Base-by-base conservation (phyloP, 2,888 invertebrate species). In the Sinhomidia bicolor region DNA sequence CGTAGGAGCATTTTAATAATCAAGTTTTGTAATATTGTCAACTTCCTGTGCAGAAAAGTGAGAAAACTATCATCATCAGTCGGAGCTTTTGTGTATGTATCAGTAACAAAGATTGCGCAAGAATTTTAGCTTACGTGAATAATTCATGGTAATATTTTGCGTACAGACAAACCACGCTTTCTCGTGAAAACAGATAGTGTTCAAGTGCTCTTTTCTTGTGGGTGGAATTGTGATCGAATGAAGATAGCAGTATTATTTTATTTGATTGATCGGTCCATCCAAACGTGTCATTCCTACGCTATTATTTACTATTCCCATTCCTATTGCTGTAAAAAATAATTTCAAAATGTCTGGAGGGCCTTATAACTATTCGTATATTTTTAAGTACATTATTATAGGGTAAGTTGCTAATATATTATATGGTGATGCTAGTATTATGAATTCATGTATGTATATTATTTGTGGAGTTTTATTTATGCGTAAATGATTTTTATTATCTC, bases 331-430 rank as follows among this genome's bases (percentile, higher is more conserved):
- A 68, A 4, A 29, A 36, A 44, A 6, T 20, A 20, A 9, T 2
- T 23, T 26, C 89, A 93, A 92, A 76, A 98, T 98, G 98, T 96
- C 98, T 92, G 96, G 98, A 92, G 99, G 98, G 93, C 99, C 99
- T 86, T 99, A 99, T 94, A 99, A 99, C 94, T 99, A 99, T 94
- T 99, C 99, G 62, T 99, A 99, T 94, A 99, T 99, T 94, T 99
- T 99, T 94, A 99, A 99, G 94, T 99, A 99, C 94, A 99, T 99
- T 93, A 99, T 99, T 92, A 99, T 99, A 94, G 99, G 90, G 87
- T 87, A 76, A 87, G 87, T 87, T 47, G 32, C 0, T 5, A 32
- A 32, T 9, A 3, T 23, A 17, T 51, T n/a, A n/a, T n/a, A n/a
- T n/a, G n/a, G n/a, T n/a, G n/a, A n/a, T n/a, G n/a, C n/a, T n/a